A percentile compares a stretch with the other conserved stretches of the same genome.
These are phyloP conservation scores for Pteronura brasiliensis DNA, from an alignment of 2,113 vertebrate species.

Conservation along the genomic window DNA sequence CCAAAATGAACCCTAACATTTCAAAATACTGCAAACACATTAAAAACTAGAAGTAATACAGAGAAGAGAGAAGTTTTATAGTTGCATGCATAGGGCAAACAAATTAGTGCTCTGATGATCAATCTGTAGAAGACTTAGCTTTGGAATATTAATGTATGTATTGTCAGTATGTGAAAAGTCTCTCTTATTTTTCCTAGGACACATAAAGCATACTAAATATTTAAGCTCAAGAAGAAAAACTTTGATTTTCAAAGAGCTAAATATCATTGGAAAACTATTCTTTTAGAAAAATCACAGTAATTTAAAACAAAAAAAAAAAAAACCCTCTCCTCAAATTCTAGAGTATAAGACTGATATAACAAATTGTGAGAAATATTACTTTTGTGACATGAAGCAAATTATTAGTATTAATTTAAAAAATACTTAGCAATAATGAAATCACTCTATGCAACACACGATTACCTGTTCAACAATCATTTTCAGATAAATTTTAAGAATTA, in stretches of 20 bases:
- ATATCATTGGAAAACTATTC: neutral
- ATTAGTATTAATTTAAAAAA: neutral
- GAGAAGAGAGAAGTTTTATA: constrained; percentile 1
- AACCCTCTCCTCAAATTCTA: neutral
- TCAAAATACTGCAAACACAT: constrained; percentile 29
- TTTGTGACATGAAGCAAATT: constrained; percentile 10
- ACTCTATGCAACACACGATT: neutral
- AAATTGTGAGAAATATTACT: neutral
- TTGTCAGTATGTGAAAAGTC: neutral
- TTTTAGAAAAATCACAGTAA: neutral
- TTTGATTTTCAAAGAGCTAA: constrained; percentile 30
- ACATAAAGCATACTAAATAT: constrained; percentile 31
- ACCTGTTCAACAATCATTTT: neutral
- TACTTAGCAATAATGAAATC: neutral
- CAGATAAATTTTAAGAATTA: neutral
- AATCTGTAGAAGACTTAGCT: neutral
- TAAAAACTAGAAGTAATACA: neutral
- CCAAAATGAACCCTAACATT: neutral
- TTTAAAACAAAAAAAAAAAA: constrained; percentile 4
- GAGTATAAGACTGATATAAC: neutral
- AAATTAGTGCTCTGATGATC: constrained; percentile 6
- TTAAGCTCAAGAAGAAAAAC: neutral
- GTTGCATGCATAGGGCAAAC: neutral
- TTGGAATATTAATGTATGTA: constrained; percentile 52
- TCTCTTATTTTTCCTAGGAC: neutral